Evolutionary conservation across 2,888 invertebrate species (phyloP).

Genomic region (Eupithecia pulchellata): DNA sequence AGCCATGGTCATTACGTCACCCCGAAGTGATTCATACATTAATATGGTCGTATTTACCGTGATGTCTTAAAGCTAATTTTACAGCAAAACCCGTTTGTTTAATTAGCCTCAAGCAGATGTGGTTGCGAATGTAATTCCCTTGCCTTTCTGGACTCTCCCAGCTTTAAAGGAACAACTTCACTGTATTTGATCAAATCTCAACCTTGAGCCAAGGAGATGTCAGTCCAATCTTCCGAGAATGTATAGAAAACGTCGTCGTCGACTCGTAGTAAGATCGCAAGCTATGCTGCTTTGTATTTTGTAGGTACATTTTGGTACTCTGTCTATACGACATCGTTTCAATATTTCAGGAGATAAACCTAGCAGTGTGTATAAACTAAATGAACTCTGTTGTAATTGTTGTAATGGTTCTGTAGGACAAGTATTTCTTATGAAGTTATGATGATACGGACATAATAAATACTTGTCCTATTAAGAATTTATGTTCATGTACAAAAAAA

Average conservation of each 20-base stretch:
- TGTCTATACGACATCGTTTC: background rate
- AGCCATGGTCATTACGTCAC: slow-evolving; percentile 45
- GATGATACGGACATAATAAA: too few species aligned
- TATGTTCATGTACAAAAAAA: background rate
- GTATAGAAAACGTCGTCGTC: background rate
- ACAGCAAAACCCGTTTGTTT: slow-evolving; percentile 33
- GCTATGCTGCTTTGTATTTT: background rate
- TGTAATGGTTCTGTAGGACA: too few species aligned
- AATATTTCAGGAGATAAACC: background rate
- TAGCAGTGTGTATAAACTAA: background rate
- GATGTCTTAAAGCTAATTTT: slow-evolving; percentile 35
- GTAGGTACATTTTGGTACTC: background rate
- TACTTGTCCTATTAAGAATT: background rate
- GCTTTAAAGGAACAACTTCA: background rate
- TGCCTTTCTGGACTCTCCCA: background rate
- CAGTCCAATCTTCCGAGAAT: background rate
- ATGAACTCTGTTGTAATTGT: background rate
- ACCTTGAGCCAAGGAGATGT: background rate
- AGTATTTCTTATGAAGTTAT: too few species aligned
- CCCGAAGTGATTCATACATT: slow-evolving; percentile 30
- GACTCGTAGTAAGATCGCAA: background rate
- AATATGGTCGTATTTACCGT: slow-evolving; percentile 39
- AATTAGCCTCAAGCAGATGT: slow-evolving; percentile 30
- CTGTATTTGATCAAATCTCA: background rate
- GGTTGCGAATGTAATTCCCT: slow-evolving; percentile 13